Base-by-base conservation (phyloP, 2,797 vertebrate genomes). In the Scyliorhinus canicula region DNA sequence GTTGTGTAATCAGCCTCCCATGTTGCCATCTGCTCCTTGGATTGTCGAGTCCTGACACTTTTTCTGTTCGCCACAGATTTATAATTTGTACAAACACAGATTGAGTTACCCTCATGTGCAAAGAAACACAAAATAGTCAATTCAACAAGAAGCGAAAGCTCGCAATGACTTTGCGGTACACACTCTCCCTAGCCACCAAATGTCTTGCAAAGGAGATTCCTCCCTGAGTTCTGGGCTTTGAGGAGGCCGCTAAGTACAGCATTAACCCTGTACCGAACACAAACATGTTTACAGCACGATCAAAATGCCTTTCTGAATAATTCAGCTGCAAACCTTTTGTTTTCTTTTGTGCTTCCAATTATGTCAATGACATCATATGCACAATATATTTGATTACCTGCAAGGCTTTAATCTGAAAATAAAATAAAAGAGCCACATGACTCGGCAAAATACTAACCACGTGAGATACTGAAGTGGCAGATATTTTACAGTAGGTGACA, bases 291-390 rank as follows among this genome's bases (percentile, higher is more conserved):
- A 69, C 67, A 71, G 52, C 93, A 94, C 2, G 44, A 52, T 69
- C 50, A 50, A 94, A 94, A 94, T 35, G 47, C 12, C 93, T n/a
- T 44, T 44, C 67, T 69, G 47, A 71, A 94, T 52, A 71, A 94
- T 94, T 71, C 93, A 94, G 65, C 65, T 94, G 47, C 60, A 65
- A 44, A 65, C n/a, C 60, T 91, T 65, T 91, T 91, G 88, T 91
- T 91, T 91, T 44, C 60, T 91, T 91, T 91, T 65, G 88, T 65
- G 60, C 40, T 65, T 91, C 88, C 88, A 65, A 90, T 90, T 90
- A 60, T n/a, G 35, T n/a, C 57, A 65, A 91, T 63, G 88, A 91
- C 60, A 65, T 91, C 88, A 91, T 91, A 5, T 65, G 88, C 60
- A 91, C 88, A 91, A 65, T 65, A 65, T 50, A 65, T 44, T 65